Conservation (phyloP, 2,113 vertebrate genomes). For the Colinus virginianus region DNA sequence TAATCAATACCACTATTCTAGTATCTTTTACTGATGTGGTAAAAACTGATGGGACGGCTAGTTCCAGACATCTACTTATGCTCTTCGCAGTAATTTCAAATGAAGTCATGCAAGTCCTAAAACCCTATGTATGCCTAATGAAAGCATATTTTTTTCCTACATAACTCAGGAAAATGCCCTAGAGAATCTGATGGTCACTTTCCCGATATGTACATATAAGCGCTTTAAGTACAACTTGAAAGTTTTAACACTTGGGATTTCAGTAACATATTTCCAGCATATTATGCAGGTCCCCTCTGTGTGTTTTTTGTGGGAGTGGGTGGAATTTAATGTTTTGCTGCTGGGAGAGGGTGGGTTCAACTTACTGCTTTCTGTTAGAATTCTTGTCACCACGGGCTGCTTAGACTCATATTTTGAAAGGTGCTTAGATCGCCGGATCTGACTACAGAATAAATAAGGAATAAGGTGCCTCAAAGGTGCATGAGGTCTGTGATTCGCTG, state of each 20-base stretch:
- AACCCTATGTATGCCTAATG: background rate
- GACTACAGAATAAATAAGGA: background rate
- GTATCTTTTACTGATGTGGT: background rate
- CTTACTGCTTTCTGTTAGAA: background rate
- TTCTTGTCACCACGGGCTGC: background rate
- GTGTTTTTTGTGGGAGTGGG: too few species aligned
- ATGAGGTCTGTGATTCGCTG: background rate
- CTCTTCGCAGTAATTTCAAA: background rate
- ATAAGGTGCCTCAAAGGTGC: background rate
- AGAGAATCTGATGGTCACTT: background rate
- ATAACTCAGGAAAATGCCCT: background rate
- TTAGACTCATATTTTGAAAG: background rate
- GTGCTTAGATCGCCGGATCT: background rate
- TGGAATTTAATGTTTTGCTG: background rate
- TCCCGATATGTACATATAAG: background rate
- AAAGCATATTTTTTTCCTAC: background rate
- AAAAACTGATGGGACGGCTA: background rate
- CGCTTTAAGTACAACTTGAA: background rate
- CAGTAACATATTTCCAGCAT: background rate
- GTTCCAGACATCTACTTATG: background rate
- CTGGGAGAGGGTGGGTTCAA: background rate
- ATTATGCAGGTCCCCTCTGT: background rate
- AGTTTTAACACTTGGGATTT: background rate
- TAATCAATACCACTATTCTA: background rate
- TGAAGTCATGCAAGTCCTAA: background rate